Conservation (phyloP, 1,140 invertebrate genomes). For the Lasioglossum albipes region DNA sequence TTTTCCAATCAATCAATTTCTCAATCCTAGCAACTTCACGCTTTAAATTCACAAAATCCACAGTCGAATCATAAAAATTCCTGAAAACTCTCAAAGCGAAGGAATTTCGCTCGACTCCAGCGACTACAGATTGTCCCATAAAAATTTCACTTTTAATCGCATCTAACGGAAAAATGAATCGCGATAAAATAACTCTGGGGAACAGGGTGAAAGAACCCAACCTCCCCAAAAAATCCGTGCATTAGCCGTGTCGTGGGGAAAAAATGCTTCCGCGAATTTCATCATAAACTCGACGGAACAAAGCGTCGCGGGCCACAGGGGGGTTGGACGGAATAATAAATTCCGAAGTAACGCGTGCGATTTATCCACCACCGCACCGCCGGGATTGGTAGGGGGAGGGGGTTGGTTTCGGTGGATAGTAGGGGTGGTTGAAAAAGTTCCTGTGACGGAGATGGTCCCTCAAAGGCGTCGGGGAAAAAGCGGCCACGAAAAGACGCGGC, state of each 20-base stretch:
- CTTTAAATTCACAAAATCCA: no score
- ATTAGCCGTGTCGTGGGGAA: neutral
- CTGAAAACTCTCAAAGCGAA: no score
- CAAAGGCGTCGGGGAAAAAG: constrained; percentile 52
- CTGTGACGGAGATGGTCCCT: neutral
- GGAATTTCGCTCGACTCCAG: no score
- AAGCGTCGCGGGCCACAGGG: neutral
- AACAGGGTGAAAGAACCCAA: no score
- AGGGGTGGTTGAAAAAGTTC: constrained; percentile 1
- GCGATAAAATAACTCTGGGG: no score
- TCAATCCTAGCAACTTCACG: no score
- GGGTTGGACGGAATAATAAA: neutral
- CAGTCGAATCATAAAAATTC: no score
- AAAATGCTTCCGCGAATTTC: neutral
- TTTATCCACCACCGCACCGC: neutral
- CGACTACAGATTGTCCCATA: no score
- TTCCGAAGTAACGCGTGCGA: neutral
- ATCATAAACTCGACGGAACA: neutral
- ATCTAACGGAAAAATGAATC: no score
- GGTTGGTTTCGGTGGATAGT: neutral
- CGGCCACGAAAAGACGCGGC: constrained; percentile 57
- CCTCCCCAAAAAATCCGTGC: neutral
- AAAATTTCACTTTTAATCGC: no score
- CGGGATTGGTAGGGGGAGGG: neutral
- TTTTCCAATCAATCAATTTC: no score